Conservation (phyloP, 1,140 invertebrate species). For the Schlechtendalia chinensis region DNA sequence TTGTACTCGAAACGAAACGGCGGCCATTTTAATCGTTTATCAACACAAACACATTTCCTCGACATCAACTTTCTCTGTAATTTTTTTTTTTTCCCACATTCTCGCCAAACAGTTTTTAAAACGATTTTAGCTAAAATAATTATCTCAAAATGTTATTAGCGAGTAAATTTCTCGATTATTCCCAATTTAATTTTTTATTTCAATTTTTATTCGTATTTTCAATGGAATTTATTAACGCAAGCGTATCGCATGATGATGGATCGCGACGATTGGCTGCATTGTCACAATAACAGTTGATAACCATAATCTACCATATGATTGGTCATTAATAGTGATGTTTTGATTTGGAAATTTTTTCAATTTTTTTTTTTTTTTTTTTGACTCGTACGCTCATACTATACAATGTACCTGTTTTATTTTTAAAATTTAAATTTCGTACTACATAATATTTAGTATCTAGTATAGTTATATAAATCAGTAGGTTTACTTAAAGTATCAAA, state of each 20-base stretch:
- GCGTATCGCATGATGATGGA: too few species aligned
- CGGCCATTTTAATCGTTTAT: constrained; percentile 50
- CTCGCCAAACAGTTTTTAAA: not conserved
- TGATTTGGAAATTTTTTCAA: not conserved
- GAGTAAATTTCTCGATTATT: not conserved
- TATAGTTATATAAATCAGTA: too few species aligned
- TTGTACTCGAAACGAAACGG: constrained; percentile 47
- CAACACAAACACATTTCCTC: constrained; percentile 49
- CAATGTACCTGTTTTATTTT: too few species aligned
- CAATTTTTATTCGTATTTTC: too few species aligned
- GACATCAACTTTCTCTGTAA: constrained; percentile 40
- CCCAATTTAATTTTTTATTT: not conserved
- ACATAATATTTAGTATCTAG: too few species aligned
- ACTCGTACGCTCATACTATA: too few species aligned
- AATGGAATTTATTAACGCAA: too few species aligned
- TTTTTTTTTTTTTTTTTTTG: too few species aligned
- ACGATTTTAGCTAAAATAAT: not conserved
- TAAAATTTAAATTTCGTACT: too few species aligned
- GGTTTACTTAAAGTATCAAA: too few species aligned
- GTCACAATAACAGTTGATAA: constrained; percentile 36
- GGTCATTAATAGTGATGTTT: not conserved
- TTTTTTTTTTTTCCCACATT: constrained; percentile 6
- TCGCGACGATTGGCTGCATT: not conserved
- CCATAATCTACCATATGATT: constrained; percentile 22
- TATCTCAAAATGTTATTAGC: not conserved